A percentile compares a stretch with the other conserved stretches of the same genome.
Evolutionary conservation across 2,113 vertebrate genomes (phyloP).

Genomic region (Datnioides undecimradiatus): DNA sequence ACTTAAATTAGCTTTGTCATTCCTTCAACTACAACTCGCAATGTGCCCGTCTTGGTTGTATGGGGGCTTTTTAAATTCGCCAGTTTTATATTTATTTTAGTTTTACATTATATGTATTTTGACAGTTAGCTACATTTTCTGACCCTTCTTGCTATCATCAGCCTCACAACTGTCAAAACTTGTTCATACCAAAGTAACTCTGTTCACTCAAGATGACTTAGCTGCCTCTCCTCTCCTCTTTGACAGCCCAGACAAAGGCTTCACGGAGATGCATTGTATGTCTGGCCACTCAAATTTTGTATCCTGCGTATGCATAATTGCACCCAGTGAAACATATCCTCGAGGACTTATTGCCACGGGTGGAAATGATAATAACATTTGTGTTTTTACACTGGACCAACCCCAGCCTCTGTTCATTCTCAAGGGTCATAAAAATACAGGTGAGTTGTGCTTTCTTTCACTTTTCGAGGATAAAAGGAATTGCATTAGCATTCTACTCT

Average conservation of each 20-base stretch:
- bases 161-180: not conserved
- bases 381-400: constrained; percentile 91
- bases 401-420: constrained; percentile 89
- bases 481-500: not conserved
- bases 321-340: constrained; percentile 92
- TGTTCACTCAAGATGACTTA: not conserved
- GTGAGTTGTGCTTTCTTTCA: constrained; percentile 71
- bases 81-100: not conserved
- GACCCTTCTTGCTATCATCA: not conserved
- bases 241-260: constrained; percentile 89
- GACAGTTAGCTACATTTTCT: not conserved
- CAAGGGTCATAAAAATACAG: constrained; percentile 95
- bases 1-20: constrained; percentile 80
- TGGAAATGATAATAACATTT: constrained; percentile 96
- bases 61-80: not conserved
- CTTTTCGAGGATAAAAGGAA: rapidly evolving
- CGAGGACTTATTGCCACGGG: constrained; percentile 94
- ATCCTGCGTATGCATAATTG: constrained; percentile 95
- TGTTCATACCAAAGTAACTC: not conserved
- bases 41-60: not conserved
- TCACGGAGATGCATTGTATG: constrained; percentile 94
- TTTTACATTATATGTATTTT: no score
- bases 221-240: constrained; percentile 43
- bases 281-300: constrained; percentile 96
- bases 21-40: constrained; percentile 51